Evolutionary conservation across 1,140 invertebrate genomes (phyloP).

Genomic region (Diplogasteroides magnus): DNA sequence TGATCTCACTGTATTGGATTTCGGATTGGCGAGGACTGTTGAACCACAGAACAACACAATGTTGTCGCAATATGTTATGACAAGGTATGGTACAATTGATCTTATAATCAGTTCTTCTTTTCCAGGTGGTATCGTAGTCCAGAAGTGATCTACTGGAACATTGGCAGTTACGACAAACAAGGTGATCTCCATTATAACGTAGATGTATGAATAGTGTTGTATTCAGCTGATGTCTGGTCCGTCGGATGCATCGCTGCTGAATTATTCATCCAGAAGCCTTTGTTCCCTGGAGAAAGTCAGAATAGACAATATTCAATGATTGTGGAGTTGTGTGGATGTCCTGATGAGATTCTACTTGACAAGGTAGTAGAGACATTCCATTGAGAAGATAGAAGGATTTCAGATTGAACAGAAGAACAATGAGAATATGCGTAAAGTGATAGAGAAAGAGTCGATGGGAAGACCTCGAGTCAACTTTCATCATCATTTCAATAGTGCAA

Average conservation of each 20-base stretch:
- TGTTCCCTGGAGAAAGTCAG: conserved; percentile 82
- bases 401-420: conserved; percentile 18
- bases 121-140: conserved; percentile 52
- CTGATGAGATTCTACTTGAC: conserved; percentile 38
- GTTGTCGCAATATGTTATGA: conserved; percentile 39
- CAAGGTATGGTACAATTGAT: too few species aligned
- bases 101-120: too few species aligned
- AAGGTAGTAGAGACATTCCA: conserved; percentile 41
- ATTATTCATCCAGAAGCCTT: conserved; percentile 82
- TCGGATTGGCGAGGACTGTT: conserved; percentile 46
- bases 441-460: conserved; percentile 70
- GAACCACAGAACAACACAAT: conserved; percentile 27
- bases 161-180: conserved; percentile 42
- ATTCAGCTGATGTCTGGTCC: conserved; percentile 80
- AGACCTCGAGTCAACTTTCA: conserved; percentile 83
- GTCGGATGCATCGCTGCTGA: conserved; percentile 98
- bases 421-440: conserved; percentile 14
- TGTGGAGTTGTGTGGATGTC: conserved; percentile 48
- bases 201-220: too few species aligned
- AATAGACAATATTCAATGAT: too few species aligned
- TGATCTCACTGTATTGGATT: conserved; percentile 51
- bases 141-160: conserved; percentile 53
- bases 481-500: conserved; percentile 72
- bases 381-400: conserved; percentile 6
- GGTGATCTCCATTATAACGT: too few species aligned